Conservation (phyloP, 1,140 invertebrate genomes). For the Leptonema lineaticorne region DNA sequence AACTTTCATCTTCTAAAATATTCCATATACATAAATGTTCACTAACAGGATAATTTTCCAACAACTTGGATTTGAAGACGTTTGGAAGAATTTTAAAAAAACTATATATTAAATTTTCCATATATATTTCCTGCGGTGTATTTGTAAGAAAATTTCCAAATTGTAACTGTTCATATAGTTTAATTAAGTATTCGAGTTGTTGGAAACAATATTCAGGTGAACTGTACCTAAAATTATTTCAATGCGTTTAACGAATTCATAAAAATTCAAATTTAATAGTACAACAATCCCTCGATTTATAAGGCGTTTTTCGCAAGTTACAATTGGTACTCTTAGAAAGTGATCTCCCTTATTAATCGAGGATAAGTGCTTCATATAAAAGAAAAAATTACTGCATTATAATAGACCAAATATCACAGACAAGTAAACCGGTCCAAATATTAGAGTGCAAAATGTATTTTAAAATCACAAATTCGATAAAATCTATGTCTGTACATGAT, state of each 20-base stretch:
- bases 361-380: not conserved
- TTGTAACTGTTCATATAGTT: not conserved
- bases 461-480: slow-evolving; percentile 30
- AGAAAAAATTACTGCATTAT: slow-evolving; percentile 31
- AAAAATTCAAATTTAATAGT: too few species aligned
- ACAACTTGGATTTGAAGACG: slow-evolving; percentile 20
- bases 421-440: slow-evolving; percentile 26
- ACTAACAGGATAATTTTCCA: slow-evolving; percentile 15
- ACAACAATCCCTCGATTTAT: too few species aligned
- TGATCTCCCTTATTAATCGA: not conserved
- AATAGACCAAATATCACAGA: slow-evolving; percentile 33
- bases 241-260: not conserved
- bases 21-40: slow-evolving; percentile 24
- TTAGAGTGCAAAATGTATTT: slow-evolving; percentile 18
- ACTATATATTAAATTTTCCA: slow-evolving; percentile 23
- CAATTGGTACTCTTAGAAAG: not conserved
- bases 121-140: slow-evolving; percentile 23
- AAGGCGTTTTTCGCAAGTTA: too few species aligned
- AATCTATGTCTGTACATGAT: slow-evolving; percentile 21
- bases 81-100: slow-evolving; percentile 29
- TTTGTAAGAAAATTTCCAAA: slow-evolving; percentile 12
- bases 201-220: slow-evolving; percentile 25
- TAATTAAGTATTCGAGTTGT: slow-evolving; percentile 23
- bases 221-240: slow-evolving; percentile 32
- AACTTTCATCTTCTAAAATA: slow-evolving; percentile 3